phyloP scores from a whole-genome alignment of 2,888 invertebrate genomes.

The Anthophora plumipes region DNA sequence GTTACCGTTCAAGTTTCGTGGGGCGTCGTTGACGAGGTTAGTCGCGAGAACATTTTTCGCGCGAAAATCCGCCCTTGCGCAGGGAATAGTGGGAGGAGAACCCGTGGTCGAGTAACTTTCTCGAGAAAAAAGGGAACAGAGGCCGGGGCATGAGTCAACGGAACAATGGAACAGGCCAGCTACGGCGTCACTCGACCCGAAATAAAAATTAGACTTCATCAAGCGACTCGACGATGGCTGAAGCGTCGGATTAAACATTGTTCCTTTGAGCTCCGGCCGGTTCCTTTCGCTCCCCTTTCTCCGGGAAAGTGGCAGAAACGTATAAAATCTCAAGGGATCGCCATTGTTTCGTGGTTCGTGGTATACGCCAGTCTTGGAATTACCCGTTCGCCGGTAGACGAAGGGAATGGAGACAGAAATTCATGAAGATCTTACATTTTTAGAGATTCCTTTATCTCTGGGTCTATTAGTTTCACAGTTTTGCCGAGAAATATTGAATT shows the following conservation, averaged over 20 bases:
- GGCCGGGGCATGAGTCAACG: neutral
- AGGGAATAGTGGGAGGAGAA: neutral
- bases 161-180: conserved; percentile 42
- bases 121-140: conserved; percentile 9
- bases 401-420: neutral
- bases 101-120: neutral
- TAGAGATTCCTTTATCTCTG: neutral
- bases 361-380: conserved; percentile 16
- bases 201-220: conserved; percentile 71
- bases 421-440: neutral
- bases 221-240: conserved; percentile 54
- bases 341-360: conserved; percentile 23
- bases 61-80: conserved; percentile 4
- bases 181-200: conserved; percentile 62
- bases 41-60: conserved; percentile 26
- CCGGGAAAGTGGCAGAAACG: conserved; percentile 20
- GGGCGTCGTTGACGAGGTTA: conserved; percentile 14
- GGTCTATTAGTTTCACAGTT: neutral
- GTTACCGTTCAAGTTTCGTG: neutral
- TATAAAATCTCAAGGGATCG: conserved; percentile 9
- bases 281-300: conserved; percentile 7
- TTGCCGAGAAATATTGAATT: neutral
- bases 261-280: conserved; percentile 62
- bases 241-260: conserved; percentile 69
- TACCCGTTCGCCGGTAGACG: neutral